These are phyloP conservation scores for Passer montanus DNA, from an alignment of 2,113 vertebrate species.

Conservation along the genomic window DNA sequence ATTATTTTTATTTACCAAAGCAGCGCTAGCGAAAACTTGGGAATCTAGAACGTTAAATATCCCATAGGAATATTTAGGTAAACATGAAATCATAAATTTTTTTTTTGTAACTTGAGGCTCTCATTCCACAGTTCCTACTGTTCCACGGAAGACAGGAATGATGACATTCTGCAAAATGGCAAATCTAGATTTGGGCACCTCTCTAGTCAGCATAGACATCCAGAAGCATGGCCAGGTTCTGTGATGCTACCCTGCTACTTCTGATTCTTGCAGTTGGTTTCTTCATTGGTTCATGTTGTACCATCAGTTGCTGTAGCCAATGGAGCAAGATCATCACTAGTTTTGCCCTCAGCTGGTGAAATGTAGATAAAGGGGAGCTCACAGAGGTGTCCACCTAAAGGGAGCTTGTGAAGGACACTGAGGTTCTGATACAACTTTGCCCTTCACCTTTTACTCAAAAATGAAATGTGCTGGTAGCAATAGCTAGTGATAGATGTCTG, in stretches of 20 bases:
- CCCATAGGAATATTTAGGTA: not conserved
- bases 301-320: not conserved
- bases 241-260: not conserved
- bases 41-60: not conserved
- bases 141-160: not conserved
- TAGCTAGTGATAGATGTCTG: not conserved
- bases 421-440: not conserved
- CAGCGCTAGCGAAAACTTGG: not conserved
- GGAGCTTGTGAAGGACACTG: not conserved
- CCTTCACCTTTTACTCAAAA: not conserved
- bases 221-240: not conserved
- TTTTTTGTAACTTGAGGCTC: not conserved
- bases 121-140: not conserved
- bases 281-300: not conserved
- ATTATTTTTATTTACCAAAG: not conserved
- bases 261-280: not conserved
- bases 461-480: not conserved
- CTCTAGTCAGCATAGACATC: not conserved
- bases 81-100: not conserved
- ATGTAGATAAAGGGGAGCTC: not conserved
- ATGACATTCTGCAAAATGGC: not conserved
- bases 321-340: not conserved
- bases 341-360: not conserved
- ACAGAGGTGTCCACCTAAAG: not conserved
- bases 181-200: not conserved